Conservation (phyloP, 2,113 vertebrate genomes). For the Gymnocephalus cernua region DNA sequence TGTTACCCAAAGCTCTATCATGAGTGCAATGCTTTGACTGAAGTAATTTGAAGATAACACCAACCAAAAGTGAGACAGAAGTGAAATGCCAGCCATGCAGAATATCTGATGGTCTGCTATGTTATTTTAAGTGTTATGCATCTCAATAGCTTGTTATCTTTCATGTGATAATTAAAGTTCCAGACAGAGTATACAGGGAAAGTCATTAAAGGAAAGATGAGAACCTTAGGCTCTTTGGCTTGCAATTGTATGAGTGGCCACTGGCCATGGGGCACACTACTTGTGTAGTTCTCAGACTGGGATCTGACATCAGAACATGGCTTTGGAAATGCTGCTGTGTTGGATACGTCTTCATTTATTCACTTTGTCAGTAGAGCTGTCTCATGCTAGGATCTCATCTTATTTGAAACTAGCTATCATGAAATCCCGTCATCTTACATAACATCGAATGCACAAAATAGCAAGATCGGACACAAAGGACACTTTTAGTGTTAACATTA, state of each 20-base stretch:
- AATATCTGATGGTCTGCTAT: conserved; percentile 5
- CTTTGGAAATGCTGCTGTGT: conserved; percentile 17
- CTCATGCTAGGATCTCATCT: background rate
- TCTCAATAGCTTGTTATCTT: conserved; percentile 49
- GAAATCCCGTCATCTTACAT: background rate
- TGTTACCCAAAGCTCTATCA: conserved; percentile 19
- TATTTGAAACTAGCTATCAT: background rate
- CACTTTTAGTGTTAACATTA: conserved; percentile 15
- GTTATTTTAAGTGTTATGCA: conserved; percentile 43
- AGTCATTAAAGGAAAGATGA: conserved; percentile 66
- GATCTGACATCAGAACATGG: conserved; percentile 25
- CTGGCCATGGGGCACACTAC: conserved; percentile 10
- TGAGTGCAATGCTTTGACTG: background rate
- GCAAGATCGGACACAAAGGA: conserved; percentile 18
- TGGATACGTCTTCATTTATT: conserved; percentile 33
- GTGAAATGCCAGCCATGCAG: conserved; percentile 31
- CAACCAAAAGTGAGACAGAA: background rate
- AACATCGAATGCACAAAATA: background rate
- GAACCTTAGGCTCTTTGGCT: conserved; percentile 58
- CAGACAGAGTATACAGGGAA: conserved; percentile 55
- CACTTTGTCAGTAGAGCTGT: conserved; percentile 3
- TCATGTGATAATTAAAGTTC: conserved; percentile 66
- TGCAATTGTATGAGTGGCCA: conserved; percentile 46
- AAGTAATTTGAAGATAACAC: conserved; percentile 16
- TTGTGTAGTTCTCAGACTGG: conserved; percentile 28